Evolutionary conservation across 1,140 invertebrate genomes (phyloP).

Genomic region (Aphaenogaster rudis): DNA sequence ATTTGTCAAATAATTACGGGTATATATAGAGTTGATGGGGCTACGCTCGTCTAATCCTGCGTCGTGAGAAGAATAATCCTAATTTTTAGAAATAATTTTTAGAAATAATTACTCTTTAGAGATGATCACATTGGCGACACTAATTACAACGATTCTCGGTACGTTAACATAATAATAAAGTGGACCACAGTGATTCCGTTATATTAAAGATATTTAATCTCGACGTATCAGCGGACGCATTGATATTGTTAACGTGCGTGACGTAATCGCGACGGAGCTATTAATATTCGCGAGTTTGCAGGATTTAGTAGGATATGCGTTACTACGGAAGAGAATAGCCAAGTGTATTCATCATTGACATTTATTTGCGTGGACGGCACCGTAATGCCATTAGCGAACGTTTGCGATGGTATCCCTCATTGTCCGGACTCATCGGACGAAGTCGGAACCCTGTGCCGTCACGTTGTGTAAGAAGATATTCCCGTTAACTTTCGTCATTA

Average conservation of each 20-base stretch:
- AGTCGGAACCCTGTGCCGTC: constrained; percentile 76
- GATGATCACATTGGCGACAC: neutral
- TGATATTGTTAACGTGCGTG: neutral
- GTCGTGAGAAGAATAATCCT: neutral
- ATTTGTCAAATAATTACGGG: neutral
- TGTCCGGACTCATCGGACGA: constrained; percentile 94
- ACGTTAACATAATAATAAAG: neutral
- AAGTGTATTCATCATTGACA: constrained; percentile 19
- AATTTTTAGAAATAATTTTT: neutral
- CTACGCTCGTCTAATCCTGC: neutral
- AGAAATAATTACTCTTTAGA: neutral
- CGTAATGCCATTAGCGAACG: constrained; percentile 87
- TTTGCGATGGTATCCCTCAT: constrained; percentile 92
- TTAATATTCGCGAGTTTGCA: constrained; percentile 30
- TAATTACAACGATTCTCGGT: constrained; percentile 26
- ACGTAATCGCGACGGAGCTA: neutral
- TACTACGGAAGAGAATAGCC: constrained; percentile 2
- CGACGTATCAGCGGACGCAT: neutral
- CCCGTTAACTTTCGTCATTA: neutral
- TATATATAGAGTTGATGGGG: neutral
- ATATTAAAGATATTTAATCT: constrained; percentile 10
- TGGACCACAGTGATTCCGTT: neutral
- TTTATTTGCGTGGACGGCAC: constrained; percentile 78
- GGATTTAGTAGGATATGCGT: constrained; percentile 15
- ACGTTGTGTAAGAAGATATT: constrained; percentile 74